Evolutionary conservation across 2,888 invertebrate species (phyloP), one percentile per base, ranked within the genome.

Genomic region (Asteroscopus sphinx): DNA sequence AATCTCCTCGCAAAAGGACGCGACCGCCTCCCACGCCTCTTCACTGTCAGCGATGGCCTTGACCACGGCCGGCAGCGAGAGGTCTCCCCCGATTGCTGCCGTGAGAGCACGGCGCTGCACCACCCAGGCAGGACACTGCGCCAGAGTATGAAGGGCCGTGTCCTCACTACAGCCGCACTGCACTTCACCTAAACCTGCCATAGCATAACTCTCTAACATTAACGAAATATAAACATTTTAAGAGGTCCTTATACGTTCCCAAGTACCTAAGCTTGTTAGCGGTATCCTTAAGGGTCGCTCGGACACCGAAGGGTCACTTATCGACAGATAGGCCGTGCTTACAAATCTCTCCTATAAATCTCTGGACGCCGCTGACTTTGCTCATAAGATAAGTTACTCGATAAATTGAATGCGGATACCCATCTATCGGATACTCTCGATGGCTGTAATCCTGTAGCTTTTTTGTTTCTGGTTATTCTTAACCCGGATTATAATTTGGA

Each of bases 371-470:
- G 44, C 53, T 68, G 76, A 74, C 73, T 79, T 51, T 56, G 63
- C 71, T 74, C 76, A 78, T 79, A 81, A 83, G 78, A 77, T 73
- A 76, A 79, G 71, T 74, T 74, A 67, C 63, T 69, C 74, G 60
- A 81, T 81, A 81, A 81, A 85, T 82, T 82, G 77, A 80, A 83
- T 79, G 73, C 71, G 70, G 74, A 80, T 78, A 75, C 72, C 72
- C 63, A 76, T 81, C 74, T 58, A 59, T 44, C 49, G 46, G 53
- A 58, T 55, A 58, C 54, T 64, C 54, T 44, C 25, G 51, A 46
- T 57, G 32, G 35, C 16, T 21, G 45, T 62, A 60, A 76, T 68
- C 55, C 35, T 41, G 26, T 37, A 37, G 25, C 40, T 46, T 65
- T 21, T 65, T 62, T 68, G 48, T 63, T 60, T 49, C 41, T 55